These are phyloP conservation scores for Callipepla californica DNA, from an alignment of 2,113 vertebrate genomes.

Conservation along the genomic window DNA sequence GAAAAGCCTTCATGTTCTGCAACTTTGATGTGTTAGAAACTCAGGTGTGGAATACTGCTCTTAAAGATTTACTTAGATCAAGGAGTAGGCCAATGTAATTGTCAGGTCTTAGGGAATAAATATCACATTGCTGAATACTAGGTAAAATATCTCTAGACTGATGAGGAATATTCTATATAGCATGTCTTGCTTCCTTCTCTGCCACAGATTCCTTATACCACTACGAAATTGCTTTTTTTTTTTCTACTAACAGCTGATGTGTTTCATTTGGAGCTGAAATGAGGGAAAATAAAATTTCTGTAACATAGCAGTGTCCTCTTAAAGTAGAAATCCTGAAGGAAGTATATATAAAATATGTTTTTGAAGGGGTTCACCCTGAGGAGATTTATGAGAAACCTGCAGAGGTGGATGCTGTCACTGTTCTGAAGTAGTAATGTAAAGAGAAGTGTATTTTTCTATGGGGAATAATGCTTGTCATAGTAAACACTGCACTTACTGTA, in stretches of 20 bases:
- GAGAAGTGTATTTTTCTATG: not conserved
- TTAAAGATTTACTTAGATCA: not conserved
- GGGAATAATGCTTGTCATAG: not conserved
- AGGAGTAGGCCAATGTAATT: not conserved
- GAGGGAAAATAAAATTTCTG: not conserved
- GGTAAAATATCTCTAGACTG: constrained; percentile 4
- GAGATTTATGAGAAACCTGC: not conserved
- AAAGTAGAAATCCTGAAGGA: constrained; percentile 14
- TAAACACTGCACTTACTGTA: not conserved
- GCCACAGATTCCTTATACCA: constrained; percentile 9
- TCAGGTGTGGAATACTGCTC: not conserved
- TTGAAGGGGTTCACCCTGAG: not conserved
- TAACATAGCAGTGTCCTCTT: not conserved
- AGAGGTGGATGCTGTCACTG: not conserved
- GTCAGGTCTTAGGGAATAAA: not conserved
- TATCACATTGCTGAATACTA: not conserved
- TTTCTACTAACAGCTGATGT: constrained; percentile 3
- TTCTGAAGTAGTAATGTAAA: not conserved
- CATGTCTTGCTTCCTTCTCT: constrained; percentile 25
- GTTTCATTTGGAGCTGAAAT: constrained; percentile 23
- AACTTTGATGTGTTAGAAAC: not conserved
- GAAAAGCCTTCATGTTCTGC: not conserved
- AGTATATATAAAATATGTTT: not conserved
- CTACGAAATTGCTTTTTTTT: constrained; percentile 20
- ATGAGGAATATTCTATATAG: not conserved